Evolutionary conservation across 1,140 invertebrate species (phyloP).

Genomic region (Brachionus sp.): DNA sequence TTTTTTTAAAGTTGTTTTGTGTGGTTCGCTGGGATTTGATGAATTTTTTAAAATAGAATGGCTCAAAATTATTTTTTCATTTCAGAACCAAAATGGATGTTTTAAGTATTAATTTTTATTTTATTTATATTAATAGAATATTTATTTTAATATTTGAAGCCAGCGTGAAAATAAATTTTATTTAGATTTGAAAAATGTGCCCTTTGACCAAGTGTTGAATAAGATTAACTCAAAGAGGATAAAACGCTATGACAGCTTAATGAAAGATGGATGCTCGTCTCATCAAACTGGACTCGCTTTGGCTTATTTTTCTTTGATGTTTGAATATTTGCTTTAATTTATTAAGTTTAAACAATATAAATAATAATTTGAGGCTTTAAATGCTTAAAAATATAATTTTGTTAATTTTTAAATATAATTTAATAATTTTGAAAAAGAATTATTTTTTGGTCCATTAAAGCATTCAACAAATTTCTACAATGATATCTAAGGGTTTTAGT

Average conservation of each 20-base stretch:
- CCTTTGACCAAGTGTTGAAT: background rate
- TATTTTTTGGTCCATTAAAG: too few species aligned
- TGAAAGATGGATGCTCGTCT: slow-evolving; percentile 12
- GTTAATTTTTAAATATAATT: too few species aligned
- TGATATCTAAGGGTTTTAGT: too few species aligned
- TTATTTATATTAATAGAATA: too few species aligned
- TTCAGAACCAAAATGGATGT: slow-evolving; percentile 33
- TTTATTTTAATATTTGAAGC: background rate
- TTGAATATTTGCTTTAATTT: background rate
- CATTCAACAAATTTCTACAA: too few species aligned
- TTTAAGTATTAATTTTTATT: background rate
- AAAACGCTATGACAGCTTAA: slow-evolving; percentile 28
- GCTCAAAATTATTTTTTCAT: background rate
- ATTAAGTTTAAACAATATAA: too few species aligned
- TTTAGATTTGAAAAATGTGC: background rate
- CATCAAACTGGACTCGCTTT: slow-evolving; percentile 29
- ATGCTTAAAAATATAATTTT: too few species aligned
- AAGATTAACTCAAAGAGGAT: background rate
- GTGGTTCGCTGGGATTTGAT: background rate
- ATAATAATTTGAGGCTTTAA: too few species aligned
- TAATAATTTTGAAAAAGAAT: too few species aligned
- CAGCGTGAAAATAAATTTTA: background rate
- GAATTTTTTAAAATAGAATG: slow-evolving; percentile 29
- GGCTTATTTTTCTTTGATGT: background rate
- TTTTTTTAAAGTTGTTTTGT: slow-evolving; percentile 16